Evolutionary conservation across 2,888 invertebrate genomes (phyloP), one percentile per base, ranked within the genome.

Genomic region (Andrena minutula): DNA sequence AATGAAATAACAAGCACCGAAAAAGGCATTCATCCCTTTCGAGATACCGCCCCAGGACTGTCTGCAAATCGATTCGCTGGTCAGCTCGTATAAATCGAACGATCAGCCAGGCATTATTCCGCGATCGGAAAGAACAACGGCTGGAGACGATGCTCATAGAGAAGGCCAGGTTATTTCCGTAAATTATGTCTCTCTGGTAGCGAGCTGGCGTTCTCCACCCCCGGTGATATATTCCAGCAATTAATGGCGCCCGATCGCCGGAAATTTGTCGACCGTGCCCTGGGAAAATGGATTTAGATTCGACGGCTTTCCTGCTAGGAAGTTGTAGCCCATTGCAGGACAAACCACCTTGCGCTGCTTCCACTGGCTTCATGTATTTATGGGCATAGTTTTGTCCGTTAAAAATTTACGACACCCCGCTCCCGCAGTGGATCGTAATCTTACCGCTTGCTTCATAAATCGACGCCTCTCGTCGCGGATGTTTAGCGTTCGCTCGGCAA

Each of bases 161-260:
- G 64, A 74, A 71, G 75, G 65, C 66, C 81, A 61, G 79, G 85
- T 86, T 86, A 89, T 90, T 89, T 89, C 89, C 85, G 89, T 91
- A 88, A 91, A 90, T 91, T 91, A 90, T 88, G 88, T 86, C 79
- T 69, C 35, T 12, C 47, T 32, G 72, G 69, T 60, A 72, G 74
- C 74, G 82, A 75, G 82, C 68, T 60, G 75, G 60, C 51, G 71
- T 65, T 79, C 81, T n/a, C 81, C 80, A 3, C 32, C 78, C 69
- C 75, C 79, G 68, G 82, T 90, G 91, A 91, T 92, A 90, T 92
- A 92, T 86, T 89, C 86, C 64, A 61, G 88, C 90, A 92, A 92
- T 92, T 92, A 93, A 92, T 91, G 89, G 86, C 81, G 72, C 64
- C 75, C 79, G 86, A 89, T 87, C 80, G 78, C 73, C 86, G 90